Conservation (phyloP, 2,888 invertebrate genomes). For the Erpobdella octoculata region DNA sequence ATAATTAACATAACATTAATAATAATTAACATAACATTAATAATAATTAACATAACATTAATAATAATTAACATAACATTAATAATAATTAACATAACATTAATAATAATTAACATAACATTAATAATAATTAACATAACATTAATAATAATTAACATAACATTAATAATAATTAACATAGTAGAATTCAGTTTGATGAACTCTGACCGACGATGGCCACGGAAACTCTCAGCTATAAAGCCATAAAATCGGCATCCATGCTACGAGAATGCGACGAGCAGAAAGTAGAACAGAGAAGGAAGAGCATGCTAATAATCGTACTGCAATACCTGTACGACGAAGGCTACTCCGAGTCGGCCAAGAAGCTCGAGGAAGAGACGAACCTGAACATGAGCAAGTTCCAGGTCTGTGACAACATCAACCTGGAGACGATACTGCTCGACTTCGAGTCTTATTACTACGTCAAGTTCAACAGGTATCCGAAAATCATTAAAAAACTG, state of each 20-base stretch:
- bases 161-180: too few relatives aligned
- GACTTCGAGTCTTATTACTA: conserved; percentile 81
- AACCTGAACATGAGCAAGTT: conserved; percentile 60
- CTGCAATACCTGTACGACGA: conserved; percentile 52
- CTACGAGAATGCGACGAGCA: conserved; percentile 52
- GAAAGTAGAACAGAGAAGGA: conserved; percentile 48
- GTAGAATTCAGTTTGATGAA: too few relatives aligned
- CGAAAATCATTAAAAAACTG: conserved; percentile 64
- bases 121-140: too few relatives aligned
- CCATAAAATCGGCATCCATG: conserved; percentile 49
- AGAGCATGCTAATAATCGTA: conserved; percentile 52
- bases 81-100: too few relatives aligned
- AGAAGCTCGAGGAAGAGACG: conserved; percentile 65
- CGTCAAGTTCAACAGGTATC: conserved; percentile 75
- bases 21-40: too few relatives aligned
- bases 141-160: too few relatives aligned
- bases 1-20: too few relatives aligned
- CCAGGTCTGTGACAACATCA: conserved; percentile 78
- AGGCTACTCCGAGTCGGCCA: conserved; percentile 60
- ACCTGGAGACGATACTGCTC: conserved; percentile 75
- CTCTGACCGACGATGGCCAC: conserved; percentile 31
- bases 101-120: too few relatives aligned
- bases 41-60: too few relatives aligned
- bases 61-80: too few relatives aligned
- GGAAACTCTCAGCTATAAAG: conserved; percentile 48